These are phyloP conservation scores for Cairina moschata DNA, from an alignment of 2,113 vertebrate species.

Conservation along the genomic window DNA sequence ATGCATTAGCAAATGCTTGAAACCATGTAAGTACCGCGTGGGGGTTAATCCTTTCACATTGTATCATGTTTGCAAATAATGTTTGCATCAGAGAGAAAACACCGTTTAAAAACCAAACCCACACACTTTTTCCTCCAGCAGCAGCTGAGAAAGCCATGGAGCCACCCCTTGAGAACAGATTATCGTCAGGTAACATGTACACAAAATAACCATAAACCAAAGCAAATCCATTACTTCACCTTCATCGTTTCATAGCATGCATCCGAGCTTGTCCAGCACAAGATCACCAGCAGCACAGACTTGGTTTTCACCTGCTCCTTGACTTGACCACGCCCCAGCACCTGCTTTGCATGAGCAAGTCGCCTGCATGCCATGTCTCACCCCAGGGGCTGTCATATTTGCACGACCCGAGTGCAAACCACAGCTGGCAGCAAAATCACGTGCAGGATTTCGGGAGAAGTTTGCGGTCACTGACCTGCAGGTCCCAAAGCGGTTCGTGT, in stretches of 20 bases:
- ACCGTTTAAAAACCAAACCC: not conserved
- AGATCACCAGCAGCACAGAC: not conserved
- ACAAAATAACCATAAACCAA: not conserved
- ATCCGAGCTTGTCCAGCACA: not conserved
- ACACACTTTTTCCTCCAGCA: slow-evolving; percentile 46
- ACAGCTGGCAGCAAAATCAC: not conserved
- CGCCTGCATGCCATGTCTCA: not conserved
- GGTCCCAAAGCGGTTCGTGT: not conserved
- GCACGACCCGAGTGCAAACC: not conserved
- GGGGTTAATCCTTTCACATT: slow-evolving; percentile 22
- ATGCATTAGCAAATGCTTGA: slow-evolving; percentile 81
- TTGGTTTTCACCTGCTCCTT: not conserved
- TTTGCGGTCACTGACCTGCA: not conserved
- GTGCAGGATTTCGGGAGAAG: rapidly evolving
- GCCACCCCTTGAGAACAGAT: slow-evolving; percentile 47
- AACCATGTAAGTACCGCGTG: slow-evolving; percentile 77
- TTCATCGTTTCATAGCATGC: not conserved
- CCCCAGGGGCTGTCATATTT: not conserved
- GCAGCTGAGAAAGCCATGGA: slow-evolving; percentile 59
- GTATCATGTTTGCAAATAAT: not conserved
- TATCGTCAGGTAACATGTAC: slow-evolving; percentile 17
- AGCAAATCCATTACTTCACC: not conserved
- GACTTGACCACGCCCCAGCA: not conserved
- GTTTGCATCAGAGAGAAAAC: not conserved
- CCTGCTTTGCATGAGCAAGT: slow-evolving; percentile 24